Base-by-base conservation (phyloP, 2,797 vertebrate genomes). In the Brachyrhaphis roseni region DNA sequence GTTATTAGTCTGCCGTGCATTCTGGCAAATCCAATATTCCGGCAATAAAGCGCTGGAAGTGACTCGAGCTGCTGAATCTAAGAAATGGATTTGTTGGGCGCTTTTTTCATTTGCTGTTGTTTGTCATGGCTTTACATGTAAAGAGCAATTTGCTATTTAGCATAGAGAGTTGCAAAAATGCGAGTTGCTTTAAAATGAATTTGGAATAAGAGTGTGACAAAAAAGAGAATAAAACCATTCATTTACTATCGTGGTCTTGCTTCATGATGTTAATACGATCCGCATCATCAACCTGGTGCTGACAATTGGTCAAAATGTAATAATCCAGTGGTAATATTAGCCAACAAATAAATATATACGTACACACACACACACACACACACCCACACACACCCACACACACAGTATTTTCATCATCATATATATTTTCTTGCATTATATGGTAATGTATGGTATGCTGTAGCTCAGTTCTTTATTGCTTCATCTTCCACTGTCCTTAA, bases 11-110 rank as follows among this genome's bases (percentile, higher is more conserved):
- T 79, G 76, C 79, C 0, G 43, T 76, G 89, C 83, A 81, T 82
- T 84, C 82, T 77, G 80, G 74, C 55, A 91, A 88, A 92, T 86
- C 84, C 84, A 90, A 83, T 90, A 89, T 83, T 79, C n/a, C 43
- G 72, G 79, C 80, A 83, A 86, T 76, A 78, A 43, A 53, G 82
- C 18, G 59, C 12, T 55, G 39, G 41, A 59, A 75, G 70, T 53
- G 72, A 85, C 77, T 76, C 34, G 34, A 70, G 76, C 76, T 59
- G 75, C 66, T 73, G 74, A 23, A n/a, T 79, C 26, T 76, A n/a
- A 72, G 45, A 47, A 78, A 77, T 82, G 72, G 81, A 26, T 4
- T 15, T 68, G 55, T 11, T 18, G 66, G 71, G 26, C 5, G n/a
- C 41, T 71, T 78, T 72, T 64, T 82, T 70, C 59, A 26, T 55